Conservation (phyloP, 2,113 vertebrate species). For the Tapirus terrestris region DNA sequence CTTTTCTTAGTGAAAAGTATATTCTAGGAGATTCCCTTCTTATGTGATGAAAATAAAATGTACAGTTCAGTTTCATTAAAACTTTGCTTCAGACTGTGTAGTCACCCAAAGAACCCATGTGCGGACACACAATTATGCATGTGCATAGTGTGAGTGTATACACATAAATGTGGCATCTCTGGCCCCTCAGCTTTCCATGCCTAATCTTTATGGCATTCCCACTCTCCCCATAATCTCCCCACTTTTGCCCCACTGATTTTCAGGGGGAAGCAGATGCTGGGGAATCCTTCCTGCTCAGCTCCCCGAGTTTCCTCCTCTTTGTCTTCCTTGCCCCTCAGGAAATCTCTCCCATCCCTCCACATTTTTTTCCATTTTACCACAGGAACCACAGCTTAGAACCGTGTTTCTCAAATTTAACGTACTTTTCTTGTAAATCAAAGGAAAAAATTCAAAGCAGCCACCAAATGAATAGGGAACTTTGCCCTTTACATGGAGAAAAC, state of each 20-base stretch:
- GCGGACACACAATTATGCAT: not conserved
- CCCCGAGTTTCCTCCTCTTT: not conserved
- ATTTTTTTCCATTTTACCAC: not conserved
- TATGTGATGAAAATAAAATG: not conserved
- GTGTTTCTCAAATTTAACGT: not conserved
- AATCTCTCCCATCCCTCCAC: not conserved
- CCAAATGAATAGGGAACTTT: not conserved
- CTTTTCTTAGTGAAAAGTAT: not conserved
- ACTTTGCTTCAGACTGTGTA: not conserved
- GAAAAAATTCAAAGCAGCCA: not conserved
- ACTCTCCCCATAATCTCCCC: not conserved
- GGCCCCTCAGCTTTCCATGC: not conserved
- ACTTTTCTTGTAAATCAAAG: not conserved
- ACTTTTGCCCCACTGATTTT: not conserved
- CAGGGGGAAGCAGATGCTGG: not conserved
- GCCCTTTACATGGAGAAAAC: not conserved
- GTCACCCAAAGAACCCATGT: not conserved
- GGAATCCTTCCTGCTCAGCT: not conserved
- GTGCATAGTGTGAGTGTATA: no score
- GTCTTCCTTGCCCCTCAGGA: not conserved
- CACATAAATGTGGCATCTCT: not conserved
- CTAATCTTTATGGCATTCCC: not conserved
- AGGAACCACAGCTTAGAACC: not conserved
- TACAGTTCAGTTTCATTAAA: not conserved
- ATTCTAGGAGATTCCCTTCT: not conserved